Base-by-base conservation (phyloP, 2,888 invertebrate species). In the Hipparchia sbordonii region DNA sequence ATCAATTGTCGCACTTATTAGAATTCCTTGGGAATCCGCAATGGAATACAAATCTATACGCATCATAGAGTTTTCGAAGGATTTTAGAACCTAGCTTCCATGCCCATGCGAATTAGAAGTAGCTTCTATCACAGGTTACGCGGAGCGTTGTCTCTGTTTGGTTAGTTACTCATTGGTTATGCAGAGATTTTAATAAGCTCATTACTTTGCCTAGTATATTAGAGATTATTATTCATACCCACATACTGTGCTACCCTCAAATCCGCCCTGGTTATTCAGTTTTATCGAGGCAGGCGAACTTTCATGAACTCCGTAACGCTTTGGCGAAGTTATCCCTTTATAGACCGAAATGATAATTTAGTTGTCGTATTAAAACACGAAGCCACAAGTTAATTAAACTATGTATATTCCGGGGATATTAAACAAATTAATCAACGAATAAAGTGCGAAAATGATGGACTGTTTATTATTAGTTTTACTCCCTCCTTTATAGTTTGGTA, bases 1-100 rank as follows among this genome's bases (percentile, higher is more conserved):
- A 76, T 76, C 77, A 78, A 78, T 76, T 78, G 77, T 74, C 74
- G 72, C 73, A 72, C 72, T 76, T 76, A 76, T 76, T 72, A 70
- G 74, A 73, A 76, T 76, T 78, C 74, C 61, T 70, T 13, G 12
- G 67, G 59, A 6, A 54, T 74, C 63, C 57, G 63, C 54, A 57
- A 57, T 13, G 52, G 13, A 57, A 46, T 48, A 65, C 23, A 66
- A 60, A 12, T 60, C 6, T 45, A 48, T 23, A 62, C 33, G 8
- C 33, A 56, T 48, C 48, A 8, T 48, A 48, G 13, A 0, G 57
- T 57, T 12, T 6, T n/a, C 6, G 48, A 48, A 6, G 3, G 48
- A 39, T 39, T 39, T 39, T 39, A 39, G 1, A 39, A 39, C 39
- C 39, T 5, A 39, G 39, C 39, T 39, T 23, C 23, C 23, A 23